Conservation (phyloP, 2,888 invertebrate genomes). For the Orgyia antiqua region DNA sequence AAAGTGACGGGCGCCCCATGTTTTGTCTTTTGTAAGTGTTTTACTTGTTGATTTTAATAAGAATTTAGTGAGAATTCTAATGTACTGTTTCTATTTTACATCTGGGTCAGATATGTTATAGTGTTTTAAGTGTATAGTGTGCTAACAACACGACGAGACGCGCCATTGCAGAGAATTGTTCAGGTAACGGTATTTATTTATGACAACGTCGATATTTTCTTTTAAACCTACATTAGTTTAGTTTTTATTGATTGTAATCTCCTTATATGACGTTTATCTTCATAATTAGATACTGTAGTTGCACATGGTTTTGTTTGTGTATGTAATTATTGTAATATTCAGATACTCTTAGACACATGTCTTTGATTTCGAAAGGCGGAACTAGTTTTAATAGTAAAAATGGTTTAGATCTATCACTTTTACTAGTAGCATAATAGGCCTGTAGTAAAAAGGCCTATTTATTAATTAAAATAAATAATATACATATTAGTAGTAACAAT, state of each 20-base stretch:
- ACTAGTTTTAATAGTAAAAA: too few relatives aligned
- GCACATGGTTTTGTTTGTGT: conserved; percentile 17
- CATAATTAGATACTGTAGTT: conserved; percentile 14
- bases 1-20: conserved; percentile 65
- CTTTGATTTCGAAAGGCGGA: conserved; percentile 17
- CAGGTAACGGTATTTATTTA: conserved; percentile 75
- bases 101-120: conserved; percentile 50
- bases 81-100: conserved; percentile 38
- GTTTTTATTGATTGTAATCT: conserved; percentile 31
- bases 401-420: too few relatives aligned
- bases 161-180: conserved; percentile 42
- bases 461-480: too few relatives aligned
- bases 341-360: conserved; percentile 7
- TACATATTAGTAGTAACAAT: too few relatives aligned
- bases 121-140: conserved; percentile 33
- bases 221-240: conserved; percentile 33
- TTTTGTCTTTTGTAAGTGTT: conserved; percentile 52
- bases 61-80: conserved; percentile 45
- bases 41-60: conserved; percentile 72
- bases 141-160: conserved; percentile 34
- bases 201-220: conserved; percentile 61
- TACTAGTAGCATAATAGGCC: too few relatives aligned
- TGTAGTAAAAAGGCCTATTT: too few relatives aligned
- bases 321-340: conserved; percentile 4
- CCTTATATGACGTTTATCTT: conserved; percentile 19